Evolutionary conservation across 2,888 invertebrate genomes (phyloP).

Genomic region (Cataglyphis albicans): DNA sequence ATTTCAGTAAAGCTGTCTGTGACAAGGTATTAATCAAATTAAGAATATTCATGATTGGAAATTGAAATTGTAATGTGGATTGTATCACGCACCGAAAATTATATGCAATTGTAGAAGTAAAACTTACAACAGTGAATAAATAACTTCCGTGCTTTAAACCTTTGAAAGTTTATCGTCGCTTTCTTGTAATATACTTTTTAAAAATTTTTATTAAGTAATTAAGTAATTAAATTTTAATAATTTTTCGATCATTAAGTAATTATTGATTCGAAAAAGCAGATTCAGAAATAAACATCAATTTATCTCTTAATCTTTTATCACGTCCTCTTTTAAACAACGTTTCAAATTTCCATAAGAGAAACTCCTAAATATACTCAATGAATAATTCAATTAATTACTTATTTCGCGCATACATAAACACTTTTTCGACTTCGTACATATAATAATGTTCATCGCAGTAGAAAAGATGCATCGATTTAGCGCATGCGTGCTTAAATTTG

Average conservation of each 20-base stretch:
- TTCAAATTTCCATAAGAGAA: neutral
- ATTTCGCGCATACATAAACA: neutral
- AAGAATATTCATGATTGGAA: slow-evolving; percentile 17
- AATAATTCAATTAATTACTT: slow-evolving; percentile 26
- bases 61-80: neutral
- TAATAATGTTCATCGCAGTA: slow-evolving; percentile 10
- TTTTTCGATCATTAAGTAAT: neutral
- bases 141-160: neutral
- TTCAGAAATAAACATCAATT: neutral
- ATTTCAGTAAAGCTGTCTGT: slow-evolving; percentile 19
- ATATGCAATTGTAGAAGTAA: neutral
- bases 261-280: neutral
- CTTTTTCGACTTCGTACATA: neutral
- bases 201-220: neutral
- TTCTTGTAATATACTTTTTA: neutral
- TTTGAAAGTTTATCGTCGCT: neutral
- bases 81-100: neutral
- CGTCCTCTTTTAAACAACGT: neutral
- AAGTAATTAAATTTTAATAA: neutral
- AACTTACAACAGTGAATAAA: neutral
- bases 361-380: neutral
- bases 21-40: neutral
- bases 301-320: neutral
- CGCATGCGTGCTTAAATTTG: slow-evolving; percentile 70
- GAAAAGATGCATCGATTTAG: slow-evolving; percentile 42